Evolutionary conservation across 2,113 vertebrate genomes (phyloP), one percentile per base, ranked within the genome.

Genomic region (Chloropsis cyanopogon): DNA sequence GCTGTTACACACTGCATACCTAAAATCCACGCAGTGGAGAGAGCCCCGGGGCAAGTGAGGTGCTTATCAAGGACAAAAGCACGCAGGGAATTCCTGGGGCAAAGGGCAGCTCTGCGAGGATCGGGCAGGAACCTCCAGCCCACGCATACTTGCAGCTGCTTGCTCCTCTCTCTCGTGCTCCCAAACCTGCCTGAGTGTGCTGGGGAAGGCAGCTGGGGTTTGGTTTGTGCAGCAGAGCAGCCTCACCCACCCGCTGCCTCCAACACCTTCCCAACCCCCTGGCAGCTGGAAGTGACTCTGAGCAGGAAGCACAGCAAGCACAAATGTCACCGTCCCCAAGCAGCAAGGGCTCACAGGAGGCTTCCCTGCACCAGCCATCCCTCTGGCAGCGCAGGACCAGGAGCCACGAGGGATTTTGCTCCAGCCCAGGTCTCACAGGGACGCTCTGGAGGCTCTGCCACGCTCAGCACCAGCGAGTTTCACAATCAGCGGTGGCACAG

Each of bases 401-500:
- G n/a, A 78, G 22, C 16, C 35, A 10, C 7, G 6, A 6, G 24
- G 39, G 66, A 2, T 13, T n/a, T 35, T 23, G 29, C 54, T 37
- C 0, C 1, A 42, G 33, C 23, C 37, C 46, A 12, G 44, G 8
- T 33, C 35, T 22, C 61, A 18, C 78, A 53, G 60, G 26, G 12
- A 42, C 16, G 12, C 26, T 6, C 31, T 22, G 72, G 44, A 37
- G 72, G 83, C 46, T 69, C 14, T 77, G 83, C 39, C 72, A 12
- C 0, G 1, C 39, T 82, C 60, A 33, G 66, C 29, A n/a, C 11
- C 92, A 54, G 68, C 1, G 4, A n/a, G 17, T 9, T 44, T 33
- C 70, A 19, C 41, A 0, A 4, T 1, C 75, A n/a, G 46, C 0
- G 8, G 17, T 13, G 65, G 11, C 0, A 0, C 3, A 33, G 66